phyloP scores from a whole-genome alignment of 2,797 vertebrate genomes.

The Gymnothorax javanicus region DNA sequence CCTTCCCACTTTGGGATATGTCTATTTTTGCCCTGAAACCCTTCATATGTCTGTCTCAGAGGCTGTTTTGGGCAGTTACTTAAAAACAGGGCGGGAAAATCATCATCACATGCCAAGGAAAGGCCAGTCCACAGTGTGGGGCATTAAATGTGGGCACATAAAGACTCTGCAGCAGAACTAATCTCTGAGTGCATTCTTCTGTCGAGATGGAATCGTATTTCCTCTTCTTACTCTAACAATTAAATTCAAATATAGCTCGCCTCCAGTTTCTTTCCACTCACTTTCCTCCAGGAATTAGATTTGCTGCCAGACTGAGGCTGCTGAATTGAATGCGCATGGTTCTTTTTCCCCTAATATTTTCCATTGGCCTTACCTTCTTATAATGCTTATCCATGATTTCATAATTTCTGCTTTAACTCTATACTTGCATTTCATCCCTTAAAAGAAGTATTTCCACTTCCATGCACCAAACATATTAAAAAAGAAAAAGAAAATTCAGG shows the following conservation, averaged over 20 bases:
- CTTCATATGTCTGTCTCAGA: not conserved
- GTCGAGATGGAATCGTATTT: not conserved
- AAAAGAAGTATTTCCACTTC: not conserved
- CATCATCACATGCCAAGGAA: slow-evolving; percentile 2
- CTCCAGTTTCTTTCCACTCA: not conserved
- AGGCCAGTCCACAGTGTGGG: not conserved
- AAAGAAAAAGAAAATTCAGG: not conserved
- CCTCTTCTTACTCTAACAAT: slow-evolving; percentile 15
- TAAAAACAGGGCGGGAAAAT: slow-evolving; percentile 10
- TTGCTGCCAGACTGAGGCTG: not conserved
- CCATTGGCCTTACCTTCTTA: not conserved
- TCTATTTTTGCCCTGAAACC: too few species aligned
- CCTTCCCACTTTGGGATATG: too few species aligned
- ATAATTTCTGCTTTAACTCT: not conserved
- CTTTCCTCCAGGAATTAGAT: not conserved
- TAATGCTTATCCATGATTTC: not conserved
- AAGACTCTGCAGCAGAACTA: not conserved
- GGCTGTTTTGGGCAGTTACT: not conserved
- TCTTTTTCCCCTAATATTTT: not conserved
- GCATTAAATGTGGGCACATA: not conserved
- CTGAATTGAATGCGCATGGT: not conserved
- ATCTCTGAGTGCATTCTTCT: slow-evolving; percentile 11
- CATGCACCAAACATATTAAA: not conserved
- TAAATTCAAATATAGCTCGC: slow-evolving; percentile 20
- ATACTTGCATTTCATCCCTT: not conserved